Conservation (phyloP, 2,797 vertebrate species). For the Podargus strigoides region DNA sequence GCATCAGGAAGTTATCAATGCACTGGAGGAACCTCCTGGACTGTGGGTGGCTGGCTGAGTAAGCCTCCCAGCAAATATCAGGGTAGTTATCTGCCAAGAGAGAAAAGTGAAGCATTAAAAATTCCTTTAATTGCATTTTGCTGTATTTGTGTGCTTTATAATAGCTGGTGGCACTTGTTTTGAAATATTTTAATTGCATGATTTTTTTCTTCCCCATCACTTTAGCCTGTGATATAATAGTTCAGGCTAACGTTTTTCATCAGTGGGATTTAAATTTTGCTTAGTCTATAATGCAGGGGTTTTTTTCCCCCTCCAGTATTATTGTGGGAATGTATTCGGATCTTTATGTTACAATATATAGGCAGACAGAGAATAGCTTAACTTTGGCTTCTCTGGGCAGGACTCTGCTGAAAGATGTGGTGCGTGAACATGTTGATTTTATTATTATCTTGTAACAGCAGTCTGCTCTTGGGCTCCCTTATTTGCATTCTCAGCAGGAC, state of each 20-base stretch:
- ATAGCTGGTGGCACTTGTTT: not conserved
- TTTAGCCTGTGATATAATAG: not conserved
- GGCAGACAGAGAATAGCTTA: not conserved
- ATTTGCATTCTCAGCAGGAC: constrained; percentile 52
- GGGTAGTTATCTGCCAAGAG: not conserved
- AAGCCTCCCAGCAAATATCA: too few species aligned
- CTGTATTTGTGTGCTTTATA: not conserved
- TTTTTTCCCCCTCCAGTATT: not conserved
- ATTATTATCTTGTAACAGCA: constrained; percentile 6
- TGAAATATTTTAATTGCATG: not conserved
- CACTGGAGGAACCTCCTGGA: too few species aligned
- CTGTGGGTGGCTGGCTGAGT: too few species aligned
- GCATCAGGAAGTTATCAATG: too few species aligned
- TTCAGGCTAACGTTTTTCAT: not conserved
- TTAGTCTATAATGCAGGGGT: not conserved
- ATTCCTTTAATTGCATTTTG: not conserved
- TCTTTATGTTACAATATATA: not conserved
- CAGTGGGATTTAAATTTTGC: not conserved
- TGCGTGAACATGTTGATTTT: not conserved
- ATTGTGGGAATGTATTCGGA: not conserved
- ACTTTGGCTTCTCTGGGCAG: not conserved
- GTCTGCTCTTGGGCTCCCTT: not conserved
- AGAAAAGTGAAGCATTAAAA: not conserved
- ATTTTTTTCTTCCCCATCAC: not conserved
- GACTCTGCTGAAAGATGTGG: not conserved